These are phyloP conservation scores for Bolinopsis microptera DNA, from an alignment of 37 sponge, comb jelly and placozoan species.

Conservation along the genomic window DNA sequence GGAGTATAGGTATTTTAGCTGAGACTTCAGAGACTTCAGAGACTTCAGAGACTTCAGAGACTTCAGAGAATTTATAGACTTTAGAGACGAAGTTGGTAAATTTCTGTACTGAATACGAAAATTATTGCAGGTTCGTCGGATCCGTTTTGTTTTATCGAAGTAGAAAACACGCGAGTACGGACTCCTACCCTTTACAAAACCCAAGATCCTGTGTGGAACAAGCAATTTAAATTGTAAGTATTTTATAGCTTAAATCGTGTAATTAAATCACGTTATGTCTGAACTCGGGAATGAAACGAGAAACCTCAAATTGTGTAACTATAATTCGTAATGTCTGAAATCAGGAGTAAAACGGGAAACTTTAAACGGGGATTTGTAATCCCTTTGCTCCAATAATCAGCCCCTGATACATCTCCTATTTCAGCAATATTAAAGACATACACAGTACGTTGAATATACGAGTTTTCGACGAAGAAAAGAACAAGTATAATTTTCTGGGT, in stretches of 20 bases:
- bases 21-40: no score
- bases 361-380: no score
- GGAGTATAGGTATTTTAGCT: no score
- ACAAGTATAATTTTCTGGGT: constrained; percentile 73
- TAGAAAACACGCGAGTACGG: constrained; percentile 75
- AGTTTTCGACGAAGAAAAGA: constrained; percentile 75
- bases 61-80: no score
- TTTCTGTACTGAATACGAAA: no score
- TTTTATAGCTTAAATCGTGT: neutral
- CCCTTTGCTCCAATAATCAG: neutral
- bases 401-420: neutral
- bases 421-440: constrained; percentile 84
- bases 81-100: no score
- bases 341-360: no score
- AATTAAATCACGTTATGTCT: no score
- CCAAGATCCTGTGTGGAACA: constrained; percentile 79
- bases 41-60: no score
- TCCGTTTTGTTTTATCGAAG: constrained; percentile 79
- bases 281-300: no score
- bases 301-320: no score
- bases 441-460: constrained; percentile 77
- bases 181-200: constrained; percentile 75
- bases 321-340: no score
- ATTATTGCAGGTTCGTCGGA: constrained; percentile 70
- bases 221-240: constrained; percentile 83